Percentiles rank a stretch among this genome's conserved stretches.
phyloP scores from a whole-genome alignment of 2,888 invertebrate species.

The Idaea biselata region DNA sequence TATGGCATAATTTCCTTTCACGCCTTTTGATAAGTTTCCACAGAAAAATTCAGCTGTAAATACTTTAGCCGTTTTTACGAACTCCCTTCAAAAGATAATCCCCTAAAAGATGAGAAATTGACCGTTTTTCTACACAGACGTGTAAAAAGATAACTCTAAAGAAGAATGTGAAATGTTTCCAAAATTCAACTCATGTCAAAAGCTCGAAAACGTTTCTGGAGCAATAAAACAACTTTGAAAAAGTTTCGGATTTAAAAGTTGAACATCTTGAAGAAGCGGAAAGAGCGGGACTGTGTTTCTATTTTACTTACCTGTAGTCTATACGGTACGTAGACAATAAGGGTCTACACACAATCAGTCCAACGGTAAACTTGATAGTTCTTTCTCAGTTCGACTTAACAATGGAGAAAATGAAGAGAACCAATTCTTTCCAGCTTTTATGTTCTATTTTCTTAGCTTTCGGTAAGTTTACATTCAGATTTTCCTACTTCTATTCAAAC shows the following conservation, averaged over 20 bases:
- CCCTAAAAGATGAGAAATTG: conserved; percentile 24
- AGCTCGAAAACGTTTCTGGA: conserved; percentile 44
- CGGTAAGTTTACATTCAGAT: conserved; percentile 71
- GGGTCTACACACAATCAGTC: conserved; percentile 72
- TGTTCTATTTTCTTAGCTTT: conserved; percentile 64
- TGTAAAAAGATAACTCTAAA: conserved; percentile 27
- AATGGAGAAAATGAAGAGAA: conserved; percentile 76
- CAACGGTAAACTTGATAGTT: conserved; percentile 74
- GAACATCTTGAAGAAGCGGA: conserved; percentile 60
- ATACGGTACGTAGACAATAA: conserved; percentile 62
- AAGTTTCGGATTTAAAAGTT: conserved; percentile 68
- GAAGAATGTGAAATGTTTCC: conserved; percentile 29
- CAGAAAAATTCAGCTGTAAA: conserved; percentile 39
- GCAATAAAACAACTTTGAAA: conserved; percentile 47
- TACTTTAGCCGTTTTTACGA: conserved; percentile 37
- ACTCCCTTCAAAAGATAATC: conserved; percentile 23
- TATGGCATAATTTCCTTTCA: conserved; percentile 66
- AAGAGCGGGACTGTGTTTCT: conserved; percentile 56
- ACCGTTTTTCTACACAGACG: conserved; percentile 26
- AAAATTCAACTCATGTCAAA: conserved; percentile 44
- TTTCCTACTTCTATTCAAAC: conserved; percentile 56
- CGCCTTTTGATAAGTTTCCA: conserved; percentile 54
- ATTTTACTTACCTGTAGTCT: conserved; percentile 66
- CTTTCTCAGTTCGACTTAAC: conserved; percentile 73
- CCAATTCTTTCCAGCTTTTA: conserved; percentile 75